Base-by-base conservation (phyloP, 2,888 invertebrate species). In the Acheta domesticus region DNA sequence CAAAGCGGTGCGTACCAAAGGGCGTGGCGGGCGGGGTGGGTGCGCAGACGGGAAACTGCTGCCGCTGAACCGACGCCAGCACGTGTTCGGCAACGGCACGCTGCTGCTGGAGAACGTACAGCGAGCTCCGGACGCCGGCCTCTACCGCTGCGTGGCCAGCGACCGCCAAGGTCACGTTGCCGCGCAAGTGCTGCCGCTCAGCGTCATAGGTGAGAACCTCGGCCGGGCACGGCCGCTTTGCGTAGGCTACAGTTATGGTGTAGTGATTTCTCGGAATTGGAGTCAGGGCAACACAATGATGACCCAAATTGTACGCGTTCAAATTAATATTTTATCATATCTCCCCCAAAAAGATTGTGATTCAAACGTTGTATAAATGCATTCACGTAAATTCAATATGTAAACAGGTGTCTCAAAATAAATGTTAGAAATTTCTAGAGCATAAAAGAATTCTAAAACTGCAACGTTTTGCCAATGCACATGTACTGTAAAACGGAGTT, bases 41-140 rank as follows among this genome's bases (percentile, higher is more conserved):
- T 78, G 74, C 77, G 8, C 82, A 87, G 88, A 85, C 79, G 86
- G 85, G 4, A 83, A 84, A 14, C 83, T 84, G 77, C 84, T 89
- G 62, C 88, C 88, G 11, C 85, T 86, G 80, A 88, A 87, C 84
- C 87, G 88, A 81, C 84, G 88, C 11, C 88, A 88, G 83, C 84
- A 85, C 75, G 85, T 86, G 77, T 85, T 86, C 78, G 82, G 83
- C 11, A 87, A 88, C 82, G 88, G 88, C 5, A 86, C 87, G 8
- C 84, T 89, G 76, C 84, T 85, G 76, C 86, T 89, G 36, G 84
- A 86, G 76, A 86, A 86, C 79, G 87, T 88, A 73, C 87, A 87
- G 82, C 85, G 86, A 36, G 82, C 83, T 21, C 84, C 85, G 50
- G 88, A 88, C 82, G 86, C 86, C 62, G 88, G 87, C 4, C 82